Evolutionary conservation across 2,888 invertebrate species (phyloP).

Genomic region (Pheosia gnoma): DNA sequence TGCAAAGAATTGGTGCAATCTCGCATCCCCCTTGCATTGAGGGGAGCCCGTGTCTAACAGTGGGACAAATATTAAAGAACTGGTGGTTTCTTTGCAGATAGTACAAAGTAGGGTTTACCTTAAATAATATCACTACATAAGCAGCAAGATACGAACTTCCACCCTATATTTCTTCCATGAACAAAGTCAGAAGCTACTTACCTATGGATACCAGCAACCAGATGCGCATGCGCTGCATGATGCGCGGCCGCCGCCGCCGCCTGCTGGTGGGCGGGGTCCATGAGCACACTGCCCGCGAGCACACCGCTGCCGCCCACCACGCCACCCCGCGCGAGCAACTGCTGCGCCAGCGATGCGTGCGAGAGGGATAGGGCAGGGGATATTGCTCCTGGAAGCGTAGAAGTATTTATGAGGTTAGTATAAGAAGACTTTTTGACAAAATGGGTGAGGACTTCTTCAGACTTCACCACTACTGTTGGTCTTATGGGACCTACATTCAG

Average conservation of each 20-base stretch:
- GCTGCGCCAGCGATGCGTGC: conserved; percentile 79
- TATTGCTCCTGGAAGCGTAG: conserved; percentile 85
- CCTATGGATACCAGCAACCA: conserved; percentile 87
- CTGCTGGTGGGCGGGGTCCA: conserved; percentile 79
- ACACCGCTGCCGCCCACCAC: conserved; percentile 78
- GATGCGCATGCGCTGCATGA: conserved; percentile 87
- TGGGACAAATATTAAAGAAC: too few species aligned
- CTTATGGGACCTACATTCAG: too few species aligned
- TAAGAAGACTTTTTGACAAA: not conserved
- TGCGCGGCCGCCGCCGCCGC: conserved; percentile 79
- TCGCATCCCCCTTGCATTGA: too few species aligned
- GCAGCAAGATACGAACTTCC: too few species aligned
- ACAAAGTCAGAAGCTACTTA: conserved; percentile 11
- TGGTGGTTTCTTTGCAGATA: too few species aligned
- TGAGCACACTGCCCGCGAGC: conserved; percentile 69
- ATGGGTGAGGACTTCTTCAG: too few species aligned
- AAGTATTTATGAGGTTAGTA: not conserved
- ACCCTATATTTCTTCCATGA: not conserved
- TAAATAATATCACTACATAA: too few species aligned
- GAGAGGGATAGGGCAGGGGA: conserved; percentile 91
- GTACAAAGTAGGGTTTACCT: too few species aligned
- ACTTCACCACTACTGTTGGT: too few species aligned
- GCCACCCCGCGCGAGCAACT: conserved; percentile 69
- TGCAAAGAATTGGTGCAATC: too few species aligned
- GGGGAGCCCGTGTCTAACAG: too few species aligned